phyloP scores from a whole-genome alignment of 2,888 invertebrate genomes.

The Frankliniella intonsa region DNA sequence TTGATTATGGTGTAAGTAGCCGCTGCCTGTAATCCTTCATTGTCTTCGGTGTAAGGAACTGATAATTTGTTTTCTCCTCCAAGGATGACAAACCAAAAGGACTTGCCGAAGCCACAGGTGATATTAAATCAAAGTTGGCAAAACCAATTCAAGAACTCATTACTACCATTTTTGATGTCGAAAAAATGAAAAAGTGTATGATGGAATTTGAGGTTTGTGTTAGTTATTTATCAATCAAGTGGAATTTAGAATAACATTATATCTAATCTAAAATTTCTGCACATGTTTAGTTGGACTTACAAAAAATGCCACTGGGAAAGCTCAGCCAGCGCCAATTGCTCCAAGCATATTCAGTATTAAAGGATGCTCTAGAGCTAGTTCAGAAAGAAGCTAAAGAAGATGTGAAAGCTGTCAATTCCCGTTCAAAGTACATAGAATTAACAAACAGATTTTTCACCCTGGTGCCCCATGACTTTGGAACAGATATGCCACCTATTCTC shows the following conservation, averaged over 20 bases:
- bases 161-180: constrained; percentile 81
- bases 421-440: constrained; percentile 66
- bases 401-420: constrained; percentile 47
- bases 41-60: neutral
- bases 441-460: constrained; percentile 93
- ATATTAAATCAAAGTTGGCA: constrained; percentile 60
- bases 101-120: constrained; percentile 42
- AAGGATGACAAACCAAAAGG: constrained; percentile 46
- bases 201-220: constrained; percentile 77
- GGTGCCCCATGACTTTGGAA: constrained; percentile 92
- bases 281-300: constrained; percentile 68
- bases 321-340: constrained; percentile 86
- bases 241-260: neutral
- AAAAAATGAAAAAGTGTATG: constrained; percentile 87
- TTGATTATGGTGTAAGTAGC: constrained; percentile 67
- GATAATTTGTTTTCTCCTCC: constrained; percentile 28
- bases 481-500: constrained; percentile 74
- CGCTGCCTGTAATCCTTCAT: constrained; percentile 24
- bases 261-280: constrained; percentile 14
- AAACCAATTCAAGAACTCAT: constrained; percentile 77
- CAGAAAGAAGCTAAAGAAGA: constrained; percentile 49
- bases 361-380: constrained; percentile 60
- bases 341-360: constrained; percentile 75
- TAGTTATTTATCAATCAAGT: neutral
- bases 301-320: constrained; percentile 98